Evolutionary conservation across 2,888 invertebrate species (phyloP), one percentile per base, ranked within the genome.

Genomic region (Clitarchus hookeri): DNA sequence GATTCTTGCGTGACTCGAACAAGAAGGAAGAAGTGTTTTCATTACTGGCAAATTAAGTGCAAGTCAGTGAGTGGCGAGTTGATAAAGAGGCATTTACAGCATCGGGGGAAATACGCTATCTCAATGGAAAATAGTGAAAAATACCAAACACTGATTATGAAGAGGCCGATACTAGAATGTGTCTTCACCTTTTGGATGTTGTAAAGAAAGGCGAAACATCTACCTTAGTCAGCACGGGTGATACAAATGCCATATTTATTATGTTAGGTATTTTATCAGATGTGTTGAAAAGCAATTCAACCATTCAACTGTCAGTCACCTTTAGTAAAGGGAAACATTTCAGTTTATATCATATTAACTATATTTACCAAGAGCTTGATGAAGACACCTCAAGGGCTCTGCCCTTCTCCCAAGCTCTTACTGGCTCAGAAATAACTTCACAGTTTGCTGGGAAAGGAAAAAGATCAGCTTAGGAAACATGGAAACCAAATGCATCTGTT

Each of bases 111-210:
- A 78, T 78, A 6, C 19, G 78, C 19, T 23, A 78, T 6, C 78
- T 78, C 78, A 6, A 78, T 2, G 25, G 3, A 2, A 23, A 78
- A 78, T 0, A 78, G 78, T 78, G 78, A 78, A 78, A 78, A 78
- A 78, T 78, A 23, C 19, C 78, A 6, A 23, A 78, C 0, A 78
- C 4, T 78, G 78, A 78, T 2, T 23, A 78, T 78, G 9, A 78
- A 78, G 78, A 78, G 19, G 78, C 78, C 19, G 78, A 78, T 78
- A 78, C 9, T 78, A 78, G 78, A 26, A 78, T 78, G n/a, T 78
- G 78, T 78, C 78, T 78, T n/a, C 78, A 78, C 78, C n/a, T 78
- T 19, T 8, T 78, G n/a, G 4, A 78, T 78, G 78, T 23, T 19
- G 78, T 78, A 78, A 78, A 6, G 3, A 78, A 78, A 78, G 78